Conservation (phyloP, 2,113 vertebrate species). For the Phoenicopterus ruber region DNA sequence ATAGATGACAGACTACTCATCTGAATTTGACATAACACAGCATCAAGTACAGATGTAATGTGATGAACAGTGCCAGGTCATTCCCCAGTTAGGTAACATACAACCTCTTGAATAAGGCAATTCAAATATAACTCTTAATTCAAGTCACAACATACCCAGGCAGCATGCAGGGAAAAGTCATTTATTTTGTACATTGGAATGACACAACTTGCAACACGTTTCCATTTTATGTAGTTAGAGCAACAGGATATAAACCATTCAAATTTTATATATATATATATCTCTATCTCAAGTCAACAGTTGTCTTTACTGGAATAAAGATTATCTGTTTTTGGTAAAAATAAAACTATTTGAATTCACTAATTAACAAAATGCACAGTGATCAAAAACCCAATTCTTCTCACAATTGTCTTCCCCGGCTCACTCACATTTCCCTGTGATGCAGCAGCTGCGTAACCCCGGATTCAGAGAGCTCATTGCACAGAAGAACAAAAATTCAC, state of each 20-base stretch:
- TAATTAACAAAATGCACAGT: slow-evolving; percentile 82
- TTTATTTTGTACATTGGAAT: slow-evolving; percentile 77
- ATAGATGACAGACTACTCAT: slow-evolving; percentile 71
- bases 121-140: slow-evolving; percentile 67
- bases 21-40: slow-evolving; percentile 71
- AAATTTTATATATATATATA: slow-evolving; percentile 57
- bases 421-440: slow-evolving; percentile 29
- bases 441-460: slow-evolving; percentile 16
- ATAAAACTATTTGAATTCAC: slow-evolving; percentile 76
- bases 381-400: slow-evolving; percentile 73
- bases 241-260: slow-evolving; percentile 72
- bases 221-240: slow-evolving; percentile 69
- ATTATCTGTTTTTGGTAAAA: slow-evolving; percentile 71
- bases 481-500: slow-evolving; percentile 15
- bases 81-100: slow-evolving; percentile 68
- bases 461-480: slow-evolving; percentile 35
- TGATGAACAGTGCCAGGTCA: slow-evolving; percentile 71
- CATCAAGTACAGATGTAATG: slow-evolving; percentile 65
- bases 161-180: slow-evolving; percentile 80
- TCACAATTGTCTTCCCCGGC: slow-evolving; percentile 46
- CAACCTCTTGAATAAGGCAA: slow-evolving; percentile 70
- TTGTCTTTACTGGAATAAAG: slow-evolving; percentile 70
- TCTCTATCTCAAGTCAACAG: slow-evolving; percentile 53
- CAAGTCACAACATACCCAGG: slow-evolving; percentile 79
- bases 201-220: slow-evolving; percentile 71